A percentile compares a stretch with the other conserved stretches of the same genome.
These are phyloP conservation scores for Lates calcarifer DNA, from an alignment of 2,113 vertebrate genomes.

Conservation along the genomic window DNA sequence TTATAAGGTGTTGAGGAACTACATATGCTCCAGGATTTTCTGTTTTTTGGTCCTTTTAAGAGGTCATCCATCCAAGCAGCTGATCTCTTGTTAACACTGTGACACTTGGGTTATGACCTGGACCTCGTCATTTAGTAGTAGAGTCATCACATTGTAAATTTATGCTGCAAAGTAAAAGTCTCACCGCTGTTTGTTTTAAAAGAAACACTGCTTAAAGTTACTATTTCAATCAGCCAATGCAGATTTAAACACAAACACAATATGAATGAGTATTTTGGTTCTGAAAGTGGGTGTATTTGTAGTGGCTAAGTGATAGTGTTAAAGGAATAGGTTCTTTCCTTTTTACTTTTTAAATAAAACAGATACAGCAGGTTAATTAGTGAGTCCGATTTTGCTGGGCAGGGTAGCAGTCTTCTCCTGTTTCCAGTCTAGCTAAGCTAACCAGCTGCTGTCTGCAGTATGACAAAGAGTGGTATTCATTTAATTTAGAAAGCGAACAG, in stretches of 20 bases:
- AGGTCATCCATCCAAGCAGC: not conserved
- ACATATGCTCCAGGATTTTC: not conserved
- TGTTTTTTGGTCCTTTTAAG: constrained; percentile 14
- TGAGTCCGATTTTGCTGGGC: not conserved
- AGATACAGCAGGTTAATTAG: not conserved
- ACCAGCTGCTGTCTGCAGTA: not conserved
- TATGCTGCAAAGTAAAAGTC: not conserved
- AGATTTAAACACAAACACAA: constrained; percentile 11
- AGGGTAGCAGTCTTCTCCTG: not conserved
- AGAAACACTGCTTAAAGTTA: constrained; percentile 40
- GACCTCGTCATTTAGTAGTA: not conserved
- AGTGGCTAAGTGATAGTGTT: not conserved
- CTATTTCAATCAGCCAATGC: not conserved
- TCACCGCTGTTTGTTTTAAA: not conserved
- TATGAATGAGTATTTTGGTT: not conserved
- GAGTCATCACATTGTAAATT: not conserved
- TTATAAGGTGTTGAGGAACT: not conserved
- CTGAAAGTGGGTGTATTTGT: not conserved
- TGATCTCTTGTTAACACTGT: not conserved
- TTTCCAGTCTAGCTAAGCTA: not conserved
- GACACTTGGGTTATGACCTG: not conserved
- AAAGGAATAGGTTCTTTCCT: not conserved
- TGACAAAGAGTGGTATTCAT: not conserved
- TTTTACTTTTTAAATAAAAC: not conserved
- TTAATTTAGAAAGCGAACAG: not conserved